Evolutionary conservation across 2,888 invertebrate species (phyloP), one percentile per base, ranked within the genome.

Genomic region (Meiosimyza platycephala): DNA sequence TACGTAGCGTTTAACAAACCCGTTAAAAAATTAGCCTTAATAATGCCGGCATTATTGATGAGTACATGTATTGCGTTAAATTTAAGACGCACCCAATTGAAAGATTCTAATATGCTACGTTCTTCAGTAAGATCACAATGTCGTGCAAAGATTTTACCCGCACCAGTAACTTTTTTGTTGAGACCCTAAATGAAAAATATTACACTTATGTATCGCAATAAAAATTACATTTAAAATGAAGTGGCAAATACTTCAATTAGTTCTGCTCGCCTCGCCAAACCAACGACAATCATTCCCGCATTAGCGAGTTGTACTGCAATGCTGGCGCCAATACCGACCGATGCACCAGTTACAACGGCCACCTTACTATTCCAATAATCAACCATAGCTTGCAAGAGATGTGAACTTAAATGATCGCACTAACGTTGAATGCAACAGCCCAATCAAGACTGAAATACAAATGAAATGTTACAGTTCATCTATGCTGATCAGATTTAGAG

Each of bases 231-330:
- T 28, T 4, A 2, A 9, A 40, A 9, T 40, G 7, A 9, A 51
- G n/a, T 60, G 5, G 1, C 9, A 62, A 79, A 76, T 73, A 87
- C 89, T 83, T 89, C 82, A 50, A 90, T 87, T 70, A 86, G 83
- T 62, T 89, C 86, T 1, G 83, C 80, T 50, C 89, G 88, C 70
- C 90, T 83, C 5, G 90, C 89, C 72, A 90, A 84, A 3, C 90
- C 90, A 5, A 90, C 85, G 0, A 90, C 90, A 63, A 85, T 84
- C 84, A 90, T 82, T 12, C 90, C 90, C 12, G 85, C 81, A 77
- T 87, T 85, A 22, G 88, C 88, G 68, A 89, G 76, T 18, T 80
- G 78, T 28, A 85, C 72, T 7, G 87, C 84, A 15, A 87, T 84
- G 72, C 82, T 82, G 0, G 88, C 88, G 28, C 89, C 89, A 48